Evolutionary conservation across 2,888 invertebrate genomes (phyloP).

Genomic region (Drepanosiphum platanoidis): DNA sequence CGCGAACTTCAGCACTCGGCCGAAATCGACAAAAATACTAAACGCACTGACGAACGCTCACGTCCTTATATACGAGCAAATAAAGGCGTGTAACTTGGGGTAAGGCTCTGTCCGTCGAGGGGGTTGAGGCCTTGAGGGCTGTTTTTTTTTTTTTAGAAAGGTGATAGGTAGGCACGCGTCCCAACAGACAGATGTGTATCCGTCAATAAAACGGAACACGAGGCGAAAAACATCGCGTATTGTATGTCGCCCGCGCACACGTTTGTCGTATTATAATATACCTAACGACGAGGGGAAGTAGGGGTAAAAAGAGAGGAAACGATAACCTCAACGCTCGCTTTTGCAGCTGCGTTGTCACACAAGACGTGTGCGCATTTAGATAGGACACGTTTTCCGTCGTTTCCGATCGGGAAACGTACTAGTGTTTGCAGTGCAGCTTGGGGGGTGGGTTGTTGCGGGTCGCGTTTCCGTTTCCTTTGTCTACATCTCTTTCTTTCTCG

Average conservation of each 20-base stretch:
- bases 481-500: background rate
- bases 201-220: conserved; percentile 42
- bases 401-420: conserved; percentile 30
- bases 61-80: conserved; percentile 23
- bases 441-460: conserved; percentile 11
- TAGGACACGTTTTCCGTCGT: conserved; percentile 34
- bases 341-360: conserved; percentile 43
- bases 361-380: conserved; percentile 36
- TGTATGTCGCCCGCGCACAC: conserved; percentile 13
- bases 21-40: conserved; percentile 10
- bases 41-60: conserved; percentile 5
- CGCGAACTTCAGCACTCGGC: background rate
- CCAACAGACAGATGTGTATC: conserved; percentile 28
- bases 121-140: conserved; percentile 29
- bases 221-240: conserved; percentile 22
- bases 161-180: conserved; percentile 51
- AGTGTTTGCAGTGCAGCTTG: background rate
- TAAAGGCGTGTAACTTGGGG: background rate
- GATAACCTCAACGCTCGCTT: background rate
- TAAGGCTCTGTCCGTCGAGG: background rate
- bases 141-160: conserved; percentile 38
- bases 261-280: conserved; percentile 1
- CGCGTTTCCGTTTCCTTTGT: conserved; percentile 46
- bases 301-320: conserved; percentile 32
- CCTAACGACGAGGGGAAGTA: background rate